Conservation (phyloP, 2,113 vertebrate genomes). For the Rhineura floridana region DNA sequence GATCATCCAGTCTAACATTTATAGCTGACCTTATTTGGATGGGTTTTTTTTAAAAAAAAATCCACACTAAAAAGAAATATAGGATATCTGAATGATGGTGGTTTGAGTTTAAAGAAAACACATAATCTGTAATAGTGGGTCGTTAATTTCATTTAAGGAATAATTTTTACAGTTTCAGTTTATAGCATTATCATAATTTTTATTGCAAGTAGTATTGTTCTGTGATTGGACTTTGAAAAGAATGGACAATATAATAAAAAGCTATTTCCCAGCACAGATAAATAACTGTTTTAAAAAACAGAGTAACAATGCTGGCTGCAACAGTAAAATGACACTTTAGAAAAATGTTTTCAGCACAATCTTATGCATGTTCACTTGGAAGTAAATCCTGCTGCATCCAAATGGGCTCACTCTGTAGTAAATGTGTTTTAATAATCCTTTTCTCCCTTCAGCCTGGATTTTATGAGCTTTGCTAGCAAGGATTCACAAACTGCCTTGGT, state of each 20-base stretch:
- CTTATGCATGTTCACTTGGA: neutral
- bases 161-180: constrained; percentile 32
- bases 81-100: constrained; percentile 26
- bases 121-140: constrained; percentile 35
- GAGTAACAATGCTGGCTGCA: neutral
- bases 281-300: neutral
- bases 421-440: neutral
- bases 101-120: constrained; percentile 8
- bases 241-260: constrained; percentile 29
- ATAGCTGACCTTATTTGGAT: constrained; percentile 15
- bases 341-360: neutral
- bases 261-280: constrained; percentile 1
- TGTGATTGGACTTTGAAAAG: constrained; percentile 39
- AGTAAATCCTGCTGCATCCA: neutral
- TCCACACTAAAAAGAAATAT: constrained; percentile 10
- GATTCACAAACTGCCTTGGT: neutral
- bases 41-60: neutral
- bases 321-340: neutral
- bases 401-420: neutral
- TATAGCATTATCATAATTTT: constrained; percentile 32
- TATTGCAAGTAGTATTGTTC: constrained; percentile 21
- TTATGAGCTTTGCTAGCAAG: neutral
- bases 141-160: constrained; percentile 40
- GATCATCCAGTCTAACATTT: neutral
- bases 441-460: neutral